phyloP scores from a whole-genome alignment of 1,140 invertebrate genomes.

The Orchesella cincta region DNA sequence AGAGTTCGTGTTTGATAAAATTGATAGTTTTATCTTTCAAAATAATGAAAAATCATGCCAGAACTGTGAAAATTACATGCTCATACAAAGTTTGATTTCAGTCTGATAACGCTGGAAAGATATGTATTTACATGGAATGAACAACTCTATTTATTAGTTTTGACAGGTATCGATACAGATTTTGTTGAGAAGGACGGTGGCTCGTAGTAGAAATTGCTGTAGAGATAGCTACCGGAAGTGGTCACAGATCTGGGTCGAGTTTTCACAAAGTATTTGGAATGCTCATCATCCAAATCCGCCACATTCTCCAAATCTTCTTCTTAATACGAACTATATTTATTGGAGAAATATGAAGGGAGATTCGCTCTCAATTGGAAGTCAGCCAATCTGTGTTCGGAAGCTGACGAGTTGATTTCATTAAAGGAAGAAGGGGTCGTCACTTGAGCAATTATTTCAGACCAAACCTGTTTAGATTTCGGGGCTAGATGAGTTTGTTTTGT shows the following conservation, averaged over 20 bases:
- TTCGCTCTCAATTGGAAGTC: background rate
- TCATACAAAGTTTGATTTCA: no score
- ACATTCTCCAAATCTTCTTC: constrained; percentile 34
- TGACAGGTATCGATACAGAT: background rate
- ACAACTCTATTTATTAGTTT: background rate
- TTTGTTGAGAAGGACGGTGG: background rate
- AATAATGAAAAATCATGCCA: no score
- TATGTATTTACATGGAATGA: no score
- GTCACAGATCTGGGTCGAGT: constrained; percentile 30
- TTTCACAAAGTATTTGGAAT: constrained; percentile 38
- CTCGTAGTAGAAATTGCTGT: background rate
- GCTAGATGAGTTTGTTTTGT: background rate
- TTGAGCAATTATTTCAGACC: background rate
- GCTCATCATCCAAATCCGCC: constrained; percentile 36
- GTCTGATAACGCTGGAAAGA: no score
- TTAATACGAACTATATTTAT: constrained; percentile 24
- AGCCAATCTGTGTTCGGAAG: background rate
- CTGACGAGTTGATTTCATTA: background rate
- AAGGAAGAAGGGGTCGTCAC: background rate
- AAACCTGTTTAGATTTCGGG: background rate
- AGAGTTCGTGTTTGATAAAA: no score
- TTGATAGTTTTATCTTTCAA: no score
- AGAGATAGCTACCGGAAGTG: background rate
- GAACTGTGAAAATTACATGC: no score
- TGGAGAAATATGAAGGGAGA: background rate